Conservation (phyloP, 2,797 vertebrate species). For the Chelon auratus region DNA sequence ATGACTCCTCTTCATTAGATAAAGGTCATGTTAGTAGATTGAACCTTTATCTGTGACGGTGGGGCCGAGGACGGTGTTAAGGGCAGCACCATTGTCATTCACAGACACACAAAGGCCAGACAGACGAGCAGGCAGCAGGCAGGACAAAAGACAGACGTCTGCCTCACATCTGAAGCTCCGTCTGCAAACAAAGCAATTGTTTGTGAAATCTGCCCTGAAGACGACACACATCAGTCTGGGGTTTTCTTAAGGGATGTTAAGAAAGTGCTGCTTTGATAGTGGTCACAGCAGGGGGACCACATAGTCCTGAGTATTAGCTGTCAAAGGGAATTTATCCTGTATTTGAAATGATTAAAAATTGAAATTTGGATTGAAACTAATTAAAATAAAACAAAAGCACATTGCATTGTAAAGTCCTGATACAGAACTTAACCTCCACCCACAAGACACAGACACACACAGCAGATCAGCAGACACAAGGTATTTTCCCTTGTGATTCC, state of each 20-base stretch:
- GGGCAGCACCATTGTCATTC: slow-evolving; percentile 80
- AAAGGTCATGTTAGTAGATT: background rate
- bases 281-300: slow-evolving; percentile 13
- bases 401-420: background rate
- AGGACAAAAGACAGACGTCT: slow-evolving; percentile 61
- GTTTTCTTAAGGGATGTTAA: slow-evolving; percentile 49
- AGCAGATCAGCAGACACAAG: background rate
- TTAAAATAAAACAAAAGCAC: background rate
- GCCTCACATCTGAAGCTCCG: slow-evolving; percentile 59
- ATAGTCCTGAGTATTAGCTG: background rate
- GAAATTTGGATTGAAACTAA: background rate
- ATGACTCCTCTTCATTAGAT: too few relatives aligned
- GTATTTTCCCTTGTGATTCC: background rate
- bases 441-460: background rate
- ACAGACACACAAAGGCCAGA: slow-evolving; percentile 64
- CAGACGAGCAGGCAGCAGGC: slow-evolving; percentile 70
- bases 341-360: background rate
- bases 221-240: slow-evolving; percentile 30
- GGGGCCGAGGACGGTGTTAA: slow-evolving; percentile 51
- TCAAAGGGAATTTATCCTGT: slow-evolving; percentile 2
- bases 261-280: slow-evolving; percentile 52
- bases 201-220: slow-evolving; percentile 59
- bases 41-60: slow-evolving; percentile 44
- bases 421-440: background rate
- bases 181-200: slow-evolving; percentile 76